phyloP scores from a whole-genome alignment of 2,888 invertebrate genomes.

The Cephalotes varians region DNA sequence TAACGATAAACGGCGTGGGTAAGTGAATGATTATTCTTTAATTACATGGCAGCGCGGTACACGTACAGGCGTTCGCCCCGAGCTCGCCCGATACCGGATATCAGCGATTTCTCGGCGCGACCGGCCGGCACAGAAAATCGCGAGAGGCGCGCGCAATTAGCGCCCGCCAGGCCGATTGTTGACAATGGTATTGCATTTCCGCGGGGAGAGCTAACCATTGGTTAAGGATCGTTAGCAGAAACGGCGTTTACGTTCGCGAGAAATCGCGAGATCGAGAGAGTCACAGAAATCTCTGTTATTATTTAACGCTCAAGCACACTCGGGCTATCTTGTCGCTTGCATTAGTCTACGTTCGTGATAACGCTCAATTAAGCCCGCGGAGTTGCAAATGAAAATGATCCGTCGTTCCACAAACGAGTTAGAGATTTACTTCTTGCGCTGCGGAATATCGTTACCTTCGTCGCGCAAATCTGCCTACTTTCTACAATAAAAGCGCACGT shows the following conservation, averaged over 20 bases:
- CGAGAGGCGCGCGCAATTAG: conserved; percentile 55
- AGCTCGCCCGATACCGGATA: conserved; percentile 59
- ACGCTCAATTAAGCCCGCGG: conserved; percentile 30
- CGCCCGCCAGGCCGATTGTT: conserved; percentile 25
- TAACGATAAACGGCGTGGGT: conserved; percentile 63
- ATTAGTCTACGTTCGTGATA: conserved; percentile 24
- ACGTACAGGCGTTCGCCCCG: conserved; percentile 11
- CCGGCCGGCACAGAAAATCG: conserved; percentile 56
- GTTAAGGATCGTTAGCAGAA: conserved; percentile 43
- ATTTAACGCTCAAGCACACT: conserved; percentile 42
- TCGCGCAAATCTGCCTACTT: background rate
- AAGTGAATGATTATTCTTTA: conserved; percentile 70
- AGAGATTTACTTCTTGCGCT: conserved; percentile 7
- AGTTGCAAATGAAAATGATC: conserved; percentile 33
- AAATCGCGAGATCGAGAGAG: conserved; percentile 3
- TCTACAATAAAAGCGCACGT: conserved; percentile 17
- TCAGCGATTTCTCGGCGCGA: conserved; percentile 64
- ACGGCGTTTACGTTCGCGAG: conserved; percentile 15
- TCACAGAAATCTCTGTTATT: conserved; percentile 45
- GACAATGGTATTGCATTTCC: conserved; percentile 44
- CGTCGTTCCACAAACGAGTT: conserved; percentile 32
- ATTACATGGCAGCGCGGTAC: conserved; percentile 53
- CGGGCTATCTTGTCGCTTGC: conserved; percentile 28
- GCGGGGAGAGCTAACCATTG: conserved; percentile 18
- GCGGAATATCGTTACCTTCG: background rate